A percentile compares a stretch with the other conserved stretches of the same genome.
These are phyloP conservation scores for Anabas testudineus DNA, from an alignment of 2,797 vertebrate species.

Conservation along the genomic window DNA sequence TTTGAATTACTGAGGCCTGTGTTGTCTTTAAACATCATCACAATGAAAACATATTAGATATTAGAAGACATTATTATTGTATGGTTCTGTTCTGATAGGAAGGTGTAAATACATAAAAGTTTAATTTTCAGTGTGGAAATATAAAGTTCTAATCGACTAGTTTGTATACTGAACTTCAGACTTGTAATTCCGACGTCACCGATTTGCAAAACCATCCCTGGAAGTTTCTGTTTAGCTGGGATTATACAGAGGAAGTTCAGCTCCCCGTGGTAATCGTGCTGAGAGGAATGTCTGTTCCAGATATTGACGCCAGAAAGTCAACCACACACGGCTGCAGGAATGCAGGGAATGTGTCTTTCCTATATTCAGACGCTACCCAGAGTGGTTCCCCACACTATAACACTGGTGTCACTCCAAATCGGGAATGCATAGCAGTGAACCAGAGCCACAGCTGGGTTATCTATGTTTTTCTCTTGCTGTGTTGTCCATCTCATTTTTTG, in stretches of 20 bases:
- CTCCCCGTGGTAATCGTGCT: slow-evolving; percentile 37
- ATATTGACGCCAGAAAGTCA: slow-evolving; percentile 49
- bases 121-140: not conserved
- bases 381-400: slow-evolving; percentile 33
- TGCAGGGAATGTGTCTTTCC: slow-evolving; percentile 58
- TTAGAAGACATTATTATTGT: slow-evolving; percentile 1
- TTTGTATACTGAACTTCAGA: not conserved
- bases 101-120: not conserved
- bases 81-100: not conserved
- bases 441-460: slow-evolving; percentile 33
- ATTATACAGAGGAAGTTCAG: slow-evolving; percentile 55
- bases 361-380: slow-evolving; percentile 45
- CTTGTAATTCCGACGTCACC: not conserved
- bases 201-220: slow-evolving; percentile 15
- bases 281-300: slow-evolving; percentile 51
- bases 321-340: slow-evolving; percentile 46
- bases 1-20: slow-evolving; percentile 22
- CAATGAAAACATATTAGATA: not conserved
- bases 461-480: not conserved
- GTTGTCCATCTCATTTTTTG: slow-evolving; percentile 15
- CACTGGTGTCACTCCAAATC: slow-evolving; percentile 46
- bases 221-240: slow-evolving; percentile 29
- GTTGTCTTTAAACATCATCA: slow-evolving; percentile 14
- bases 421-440: slow-evolving; percentile 31
- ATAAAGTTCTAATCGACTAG: not conserved